Percentiles rank a stretch among this genome's conserved stretches.
phyloP scores from a whole-genome alignment of 2,113 vertebrate species.

The Oreochromis niloticus region DNA sequence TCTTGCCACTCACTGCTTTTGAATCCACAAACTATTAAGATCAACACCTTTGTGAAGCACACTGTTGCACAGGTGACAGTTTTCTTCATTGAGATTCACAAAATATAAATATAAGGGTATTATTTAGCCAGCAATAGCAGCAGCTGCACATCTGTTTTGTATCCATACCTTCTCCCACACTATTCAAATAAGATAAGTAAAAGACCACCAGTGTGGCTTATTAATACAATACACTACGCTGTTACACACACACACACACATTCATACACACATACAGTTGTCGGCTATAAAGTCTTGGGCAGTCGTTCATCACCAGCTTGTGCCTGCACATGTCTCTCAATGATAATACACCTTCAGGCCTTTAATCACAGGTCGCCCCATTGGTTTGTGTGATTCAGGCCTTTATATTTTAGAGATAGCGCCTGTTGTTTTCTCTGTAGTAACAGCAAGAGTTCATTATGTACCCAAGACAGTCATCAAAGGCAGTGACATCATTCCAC shows the following conservation, averaged over 20 bases:
- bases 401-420: not conserved
- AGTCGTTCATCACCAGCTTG: constrained; percentile 9
- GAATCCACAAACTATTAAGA: not conserved
- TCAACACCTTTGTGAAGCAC: not conserved
- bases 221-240: not conserved
- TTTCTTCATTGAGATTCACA: not conserved
- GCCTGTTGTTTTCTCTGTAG: not conserved
- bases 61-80: not conserved
- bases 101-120: not conserved
- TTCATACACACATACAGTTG: not conserved
- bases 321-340: constrained; percentile 33
- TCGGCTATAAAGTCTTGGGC: not conserved
- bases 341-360: constrained; percentile 47
- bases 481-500: not conserved
- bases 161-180: not conserved
- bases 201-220: not conserved
- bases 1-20: not conserved
- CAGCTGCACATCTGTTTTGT: not conserved
- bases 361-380: constrained; percentile 35
- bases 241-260: not conserved
- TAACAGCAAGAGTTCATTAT: not conserved
- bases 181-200: not conserved
- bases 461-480: not conserved
- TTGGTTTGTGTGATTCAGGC: not conserved
- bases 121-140: not conserved